phyloP scores from a whole-genome alignment of 2,113 vertebrate genomes.

The Ailuropoda melanoleuca region DNA sequence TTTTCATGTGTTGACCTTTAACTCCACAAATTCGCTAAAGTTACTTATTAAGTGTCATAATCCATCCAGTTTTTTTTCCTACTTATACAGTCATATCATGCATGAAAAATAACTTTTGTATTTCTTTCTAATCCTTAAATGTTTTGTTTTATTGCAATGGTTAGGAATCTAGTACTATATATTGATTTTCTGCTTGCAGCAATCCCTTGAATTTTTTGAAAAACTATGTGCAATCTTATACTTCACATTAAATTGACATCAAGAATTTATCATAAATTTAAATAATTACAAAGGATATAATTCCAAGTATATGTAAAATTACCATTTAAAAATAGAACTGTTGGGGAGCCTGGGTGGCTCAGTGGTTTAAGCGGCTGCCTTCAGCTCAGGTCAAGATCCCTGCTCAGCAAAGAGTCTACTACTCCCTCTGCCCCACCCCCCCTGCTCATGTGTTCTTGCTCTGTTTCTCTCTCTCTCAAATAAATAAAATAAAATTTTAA shows the following conservation, averaged over 20 bases:
- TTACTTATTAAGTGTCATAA: not conserved
- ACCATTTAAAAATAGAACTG: not conserved
- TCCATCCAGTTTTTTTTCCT: not conserved
- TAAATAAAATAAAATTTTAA: not conserved
- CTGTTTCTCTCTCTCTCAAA: not conserved
- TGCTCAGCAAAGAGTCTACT: not conserved
- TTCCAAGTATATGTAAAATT: not conserved
- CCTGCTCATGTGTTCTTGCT: too few species aligned
- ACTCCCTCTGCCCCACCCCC: too few species aligned
- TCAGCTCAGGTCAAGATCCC: not conserved
- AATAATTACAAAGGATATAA: not conserved
- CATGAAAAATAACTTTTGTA: not conserved
- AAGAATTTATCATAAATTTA: not conserved
- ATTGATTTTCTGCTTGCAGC: not conserved
- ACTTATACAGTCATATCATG: not conserved
- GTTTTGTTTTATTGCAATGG: not conserved
- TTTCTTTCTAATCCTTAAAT: not conserved
- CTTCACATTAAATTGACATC: not conserved
- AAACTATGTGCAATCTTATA: not conserved
- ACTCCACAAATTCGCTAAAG: not conserved
- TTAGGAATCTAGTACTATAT: not conserved
- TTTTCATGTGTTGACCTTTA: not conserved
- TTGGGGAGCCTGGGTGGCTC: not conserved
- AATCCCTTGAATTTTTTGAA: not conserved
- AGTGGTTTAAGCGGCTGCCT: not conserved